These are phyloP conservation scores for Netelia virgata DNA, from an alignment of 2,888 invertebrate species.

Conservation along the genomic window DNA sequence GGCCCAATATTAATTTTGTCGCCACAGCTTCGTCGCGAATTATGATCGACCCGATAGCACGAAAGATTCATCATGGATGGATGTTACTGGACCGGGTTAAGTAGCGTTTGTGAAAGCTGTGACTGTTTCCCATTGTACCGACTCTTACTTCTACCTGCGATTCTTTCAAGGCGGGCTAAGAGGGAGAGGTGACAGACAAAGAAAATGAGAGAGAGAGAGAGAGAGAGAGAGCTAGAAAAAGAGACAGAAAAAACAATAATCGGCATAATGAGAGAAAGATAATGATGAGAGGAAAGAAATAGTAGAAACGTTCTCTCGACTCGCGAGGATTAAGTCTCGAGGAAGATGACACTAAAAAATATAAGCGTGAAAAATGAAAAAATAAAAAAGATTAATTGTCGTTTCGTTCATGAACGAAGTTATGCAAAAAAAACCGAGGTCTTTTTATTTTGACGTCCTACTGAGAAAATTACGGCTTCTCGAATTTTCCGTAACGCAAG, in stretches of 20 bases:
- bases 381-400: no score
- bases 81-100: slow-evolving; percentile 84
- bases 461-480: slow-evolving; percentile 2
- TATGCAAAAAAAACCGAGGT: no score
- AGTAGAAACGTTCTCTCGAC: slow-evolving; percentile 14
- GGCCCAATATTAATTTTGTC: neutral
- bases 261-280: neutral
- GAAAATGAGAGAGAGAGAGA: neutral
- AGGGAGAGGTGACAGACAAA: neutral
- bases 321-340: slow-evolving; percentile 9
- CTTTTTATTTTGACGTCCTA: neutral
- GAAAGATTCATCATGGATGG: slow-evolving; percentile 75
- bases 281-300: slow-evolving; percentile 3
- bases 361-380: no score
- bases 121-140: slow-evolving; percentile 47
- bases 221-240: neutral
- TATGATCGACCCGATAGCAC: slow-evolving; percentile 61
- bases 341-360: no score
- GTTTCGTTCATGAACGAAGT: no score
- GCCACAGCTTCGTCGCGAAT: neutral
- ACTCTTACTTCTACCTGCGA: slow-evolving; percentile 7
- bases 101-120: slow-evolving; percentile 83
- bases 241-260: neutral
- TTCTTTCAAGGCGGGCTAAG: neutral
- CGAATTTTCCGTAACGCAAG: slow-evolving; percentile 22